Conservation (phyloP, 1,140 invertebrate genomes). For the Microplitis mediator region DNA sequence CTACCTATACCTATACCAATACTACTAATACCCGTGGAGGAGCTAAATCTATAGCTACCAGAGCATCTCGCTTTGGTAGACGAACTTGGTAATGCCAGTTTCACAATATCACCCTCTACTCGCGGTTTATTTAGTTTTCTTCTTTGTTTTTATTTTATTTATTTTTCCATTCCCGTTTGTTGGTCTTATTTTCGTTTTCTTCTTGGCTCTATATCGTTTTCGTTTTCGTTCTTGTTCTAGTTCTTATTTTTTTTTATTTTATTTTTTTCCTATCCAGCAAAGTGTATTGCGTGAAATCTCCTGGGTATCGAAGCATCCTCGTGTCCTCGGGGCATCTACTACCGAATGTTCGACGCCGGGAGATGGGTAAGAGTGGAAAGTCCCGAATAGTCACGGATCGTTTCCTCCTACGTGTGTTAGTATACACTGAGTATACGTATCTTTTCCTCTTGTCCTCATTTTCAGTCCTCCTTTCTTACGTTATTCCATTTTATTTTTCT, state of each 20-base stretch:
- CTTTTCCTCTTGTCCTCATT: no score
- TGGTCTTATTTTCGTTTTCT: background rate
- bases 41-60: no score
- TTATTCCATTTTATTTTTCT: no score
- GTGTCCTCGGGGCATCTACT: slow-evolving; percentile 17
- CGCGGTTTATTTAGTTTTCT: no score
- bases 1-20: background rate
- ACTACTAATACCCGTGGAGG: no score
- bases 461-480: no score
- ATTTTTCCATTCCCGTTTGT: background rate
- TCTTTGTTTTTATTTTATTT: no score
- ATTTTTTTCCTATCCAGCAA: slow-evolving; percentile 34
- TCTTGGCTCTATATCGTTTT: slow-evolving; percentile 6
- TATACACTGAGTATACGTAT: no score
- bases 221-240: slow-evolving; percentile 9
- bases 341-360: background rate
- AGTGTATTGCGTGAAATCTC: slow-evolving; percentile 44
- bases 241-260: background rate
- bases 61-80: no score
- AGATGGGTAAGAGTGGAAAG: slow-evolving; percentile 37
- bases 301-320: slow-evolving; percentile 38
- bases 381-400: slow-evolving; percentile 40
- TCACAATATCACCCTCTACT: no score
- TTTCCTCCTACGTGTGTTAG: slow-evolving; percentile 23
- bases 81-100: no score